Evolutionary conservation across 2,888 invertebrate species (phyloP), one percentile per base, ranked within the genome.

Genomic region (Luffia ferchaultella): DNA sequence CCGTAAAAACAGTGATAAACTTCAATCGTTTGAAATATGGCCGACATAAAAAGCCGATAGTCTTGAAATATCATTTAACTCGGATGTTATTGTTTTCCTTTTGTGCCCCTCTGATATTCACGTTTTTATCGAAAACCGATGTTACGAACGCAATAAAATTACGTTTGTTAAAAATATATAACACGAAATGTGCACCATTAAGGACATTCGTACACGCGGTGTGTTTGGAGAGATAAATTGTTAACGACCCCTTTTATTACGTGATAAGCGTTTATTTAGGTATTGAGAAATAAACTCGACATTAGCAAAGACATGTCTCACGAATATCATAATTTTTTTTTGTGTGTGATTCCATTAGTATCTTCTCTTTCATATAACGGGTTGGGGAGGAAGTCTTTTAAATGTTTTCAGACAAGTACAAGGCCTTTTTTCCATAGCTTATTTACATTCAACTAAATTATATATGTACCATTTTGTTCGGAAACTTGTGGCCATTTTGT

Each of bases 71-170:
- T 64, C 61, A 65, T 62, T 53, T 53, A 62, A 68, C 65, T 69
- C 60, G 66, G 63, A 69, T 71, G 64, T 73, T 68, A 64, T 64
- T 60, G 57, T 62, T 58, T 55, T 52, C 60, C 56, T 54, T 60
- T 59, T 65, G 62, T 62, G 67, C 30, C 30, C 30, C 30, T 30
- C 30, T 12, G 30, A 7, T 30, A 12, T 30, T 30, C 30, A 30
- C 30, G 30, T 58, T 70, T 71, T 71, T 75, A 75, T 75, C 68
- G 67, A 64, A 70, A 73, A 68, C 64, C 68, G 59, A 68, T 73
- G 67, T 72, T 70, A 74, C 65, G 61, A 62, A 61, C 59, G 60
- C 67, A 68, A 63, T 76, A 70, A 76, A 77, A 70, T 60, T 30
- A 7, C 30, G 30, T 30, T 30, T 30, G 30, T 30, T 30, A 30